A percentile compares a stretch with the other conserved stretches of the same genome.
Evolutionary conservation across 2,797 vertebrate genomes (phyloP).

Genomic region (Periparus ater): DNA sequence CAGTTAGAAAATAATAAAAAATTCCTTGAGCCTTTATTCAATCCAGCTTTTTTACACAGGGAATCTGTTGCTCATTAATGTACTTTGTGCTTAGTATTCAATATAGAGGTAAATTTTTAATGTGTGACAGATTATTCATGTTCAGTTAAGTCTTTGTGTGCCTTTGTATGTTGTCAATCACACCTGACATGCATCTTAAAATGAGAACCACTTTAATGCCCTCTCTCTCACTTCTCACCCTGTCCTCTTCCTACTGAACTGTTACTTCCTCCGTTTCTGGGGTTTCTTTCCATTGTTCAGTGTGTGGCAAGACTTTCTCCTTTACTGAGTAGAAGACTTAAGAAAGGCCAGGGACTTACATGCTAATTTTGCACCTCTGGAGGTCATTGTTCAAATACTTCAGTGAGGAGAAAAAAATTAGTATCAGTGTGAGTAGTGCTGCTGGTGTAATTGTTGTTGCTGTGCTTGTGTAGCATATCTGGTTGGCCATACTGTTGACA

Average conservation of each 20-base stretch:
- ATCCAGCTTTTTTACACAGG: neutral
- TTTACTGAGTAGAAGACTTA: neutral
- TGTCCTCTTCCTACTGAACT: neutral
- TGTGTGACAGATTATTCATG: neutral
- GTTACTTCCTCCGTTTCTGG: fast-evolving
- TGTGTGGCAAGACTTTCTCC: neutral
- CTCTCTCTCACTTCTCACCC: neutral
- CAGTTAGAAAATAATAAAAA: neutral
- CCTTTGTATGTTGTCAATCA: neutral
- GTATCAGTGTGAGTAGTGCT: neutral
- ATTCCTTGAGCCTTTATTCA: neutral
- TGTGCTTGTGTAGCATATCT: fast-evolving
- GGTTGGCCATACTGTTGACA: neutral
- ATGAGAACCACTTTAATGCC: neutral
- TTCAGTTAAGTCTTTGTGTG: neutral
- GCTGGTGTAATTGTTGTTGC: neutral
- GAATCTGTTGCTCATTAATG: neutral
- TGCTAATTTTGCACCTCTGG: neutral
- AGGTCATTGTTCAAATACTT: neutral
- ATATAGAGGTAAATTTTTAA: neutral
- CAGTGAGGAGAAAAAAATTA: too few relatives aligned
- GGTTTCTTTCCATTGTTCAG: neutral
- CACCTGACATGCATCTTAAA: neutral
- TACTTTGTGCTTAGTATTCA: neutral
- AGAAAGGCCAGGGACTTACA: neutral